These are phyloP conservation scores for Isaurus tuberculatus DNA, from an alignment of 92 coral and sea anemone genomes.

Conservation along the genomic window DNA sequence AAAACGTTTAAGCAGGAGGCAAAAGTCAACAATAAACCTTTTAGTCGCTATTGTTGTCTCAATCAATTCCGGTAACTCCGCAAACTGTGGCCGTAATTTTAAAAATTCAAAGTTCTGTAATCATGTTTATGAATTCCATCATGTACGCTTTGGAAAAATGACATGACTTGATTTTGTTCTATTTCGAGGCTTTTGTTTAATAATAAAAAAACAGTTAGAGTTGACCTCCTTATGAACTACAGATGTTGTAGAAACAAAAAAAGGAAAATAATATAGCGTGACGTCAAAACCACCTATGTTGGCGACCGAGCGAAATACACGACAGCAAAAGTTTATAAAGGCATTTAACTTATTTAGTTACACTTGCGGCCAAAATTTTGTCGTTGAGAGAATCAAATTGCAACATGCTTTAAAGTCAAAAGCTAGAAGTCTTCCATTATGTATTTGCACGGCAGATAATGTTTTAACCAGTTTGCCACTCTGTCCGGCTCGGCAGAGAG, in stretches of 20 bases:
- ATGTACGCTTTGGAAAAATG: conserved; percentile 6
- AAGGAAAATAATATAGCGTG: not conserved
- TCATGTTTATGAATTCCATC: conserved; percentile 16
- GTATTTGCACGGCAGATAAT: no score
- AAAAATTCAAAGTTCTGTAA: not conserved
- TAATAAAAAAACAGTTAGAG: no score
- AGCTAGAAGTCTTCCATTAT: no score
- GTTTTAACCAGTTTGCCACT: no score
- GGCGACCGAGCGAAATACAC: no score
- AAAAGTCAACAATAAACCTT: not conserved
- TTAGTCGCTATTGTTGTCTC: not conserved
- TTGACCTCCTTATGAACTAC: not conserved
- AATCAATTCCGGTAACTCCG: not conserved
- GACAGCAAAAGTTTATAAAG: no score
- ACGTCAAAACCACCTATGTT: no score
- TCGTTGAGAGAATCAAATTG: no score
- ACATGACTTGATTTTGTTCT: not conserved
- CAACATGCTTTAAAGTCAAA: no score
- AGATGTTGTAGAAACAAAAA: not conserved
- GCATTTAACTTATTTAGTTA: no score
- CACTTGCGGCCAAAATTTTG: no score
- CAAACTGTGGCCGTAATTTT: not conserved
- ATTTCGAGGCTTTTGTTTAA: conserved; percentile 16
- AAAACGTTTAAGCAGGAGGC: not conserved
- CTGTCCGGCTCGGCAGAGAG: no score